phyloP scores from a whole-genome alignment of 2,113 vertebrate species.

The Bubo bubo region DNA sequence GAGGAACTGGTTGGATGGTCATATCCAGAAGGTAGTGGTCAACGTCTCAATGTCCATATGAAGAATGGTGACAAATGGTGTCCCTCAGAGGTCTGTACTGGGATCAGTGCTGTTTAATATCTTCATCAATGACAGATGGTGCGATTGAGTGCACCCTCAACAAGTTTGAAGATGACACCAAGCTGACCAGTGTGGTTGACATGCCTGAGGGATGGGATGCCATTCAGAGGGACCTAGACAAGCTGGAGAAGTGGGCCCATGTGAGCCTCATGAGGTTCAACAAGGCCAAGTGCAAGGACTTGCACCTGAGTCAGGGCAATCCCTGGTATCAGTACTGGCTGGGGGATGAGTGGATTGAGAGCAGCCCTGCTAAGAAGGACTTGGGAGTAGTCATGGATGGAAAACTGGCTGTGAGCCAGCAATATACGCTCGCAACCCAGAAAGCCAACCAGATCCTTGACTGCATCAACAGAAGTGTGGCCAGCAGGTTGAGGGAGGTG shows the following conservation, averaged over 20 bases:
- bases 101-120: neutral
- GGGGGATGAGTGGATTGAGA: neutral
- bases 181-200: neutral
- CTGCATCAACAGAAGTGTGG: neutral
- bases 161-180: neutral
- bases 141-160: neutral
- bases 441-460: neutral
- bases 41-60: neutral
- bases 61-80: neutral
- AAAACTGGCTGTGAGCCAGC: neutral
- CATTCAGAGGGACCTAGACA: neutral
- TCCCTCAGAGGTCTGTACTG: fast-evolving
- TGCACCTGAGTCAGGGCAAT: neutral
- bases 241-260: neutral
- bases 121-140: neutral
- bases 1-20: neutral
- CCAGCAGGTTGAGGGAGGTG: neutral
- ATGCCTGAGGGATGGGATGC: fast-evolving
- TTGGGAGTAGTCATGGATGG: neutral
- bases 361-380: neutral
- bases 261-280: neutral
- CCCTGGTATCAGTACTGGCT: neutral
- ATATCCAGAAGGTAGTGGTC: neutral
- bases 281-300: neutral
- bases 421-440: neutral